Evolutionary conservation across 1,140 invertebrate genomes (phyloP).

Genomic region (Olivierus martensii): DNA sequence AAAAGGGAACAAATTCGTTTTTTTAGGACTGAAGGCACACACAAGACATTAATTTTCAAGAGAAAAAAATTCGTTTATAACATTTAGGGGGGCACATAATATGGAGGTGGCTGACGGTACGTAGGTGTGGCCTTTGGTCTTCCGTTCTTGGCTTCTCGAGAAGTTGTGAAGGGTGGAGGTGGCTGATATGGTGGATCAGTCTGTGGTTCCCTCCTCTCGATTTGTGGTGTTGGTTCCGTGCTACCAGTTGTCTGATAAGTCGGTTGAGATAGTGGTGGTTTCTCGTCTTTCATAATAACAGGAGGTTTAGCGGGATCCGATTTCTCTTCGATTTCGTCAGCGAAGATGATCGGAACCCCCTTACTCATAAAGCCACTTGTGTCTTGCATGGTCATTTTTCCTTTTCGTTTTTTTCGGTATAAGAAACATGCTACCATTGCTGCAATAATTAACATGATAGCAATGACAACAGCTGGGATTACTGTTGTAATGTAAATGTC

Average conservation of each 20-base stretch:
- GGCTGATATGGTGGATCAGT: conserved; percentile 7
- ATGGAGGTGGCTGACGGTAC: conserved; percentile 12
- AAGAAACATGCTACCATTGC: conserved; percentile 77
- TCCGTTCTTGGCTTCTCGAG: conserved; percentile 5
- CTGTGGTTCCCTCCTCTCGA: conserved; percentile 4
- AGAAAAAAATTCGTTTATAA: too few species aligned
- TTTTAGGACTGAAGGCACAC: too few species aligned
- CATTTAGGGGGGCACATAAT: conserved; percentile 17
- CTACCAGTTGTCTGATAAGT: conserved; percentile 8
- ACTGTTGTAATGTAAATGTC: conserved; percentile 80
- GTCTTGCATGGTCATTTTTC: conserved; percentile 57
- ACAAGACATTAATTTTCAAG: too few species aligned
- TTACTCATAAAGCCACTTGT: conserved; percentile 58
- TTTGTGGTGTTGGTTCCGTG: conserved; percentile 4
- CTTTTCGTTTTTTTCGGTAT: conserved; percentile 64
- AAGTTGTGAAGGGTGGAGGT: conserved; percentile 12
- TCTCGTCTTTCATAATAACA: conserved; percentile 81
- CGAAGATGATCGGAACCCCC: conserved; percentile 84
- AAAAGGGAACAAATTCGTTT: too few species aligned
- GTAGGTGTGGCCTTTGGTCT: conserved; percentile 11
- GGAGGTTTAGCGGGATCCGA: conserved; percentile 69
- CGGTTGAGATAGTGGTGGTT: conserved; percentile 67
- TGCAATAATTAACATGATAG: conserved; percentile 71
- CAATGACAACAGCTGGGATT: conserved; percentile 77
- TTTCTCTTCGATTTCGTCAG: conserved; percentile 78